phyloP scores from a whole-genome alignment of 1,140 invertebrate species.

The Scaptodrosophila lebanonensis region DNA sequence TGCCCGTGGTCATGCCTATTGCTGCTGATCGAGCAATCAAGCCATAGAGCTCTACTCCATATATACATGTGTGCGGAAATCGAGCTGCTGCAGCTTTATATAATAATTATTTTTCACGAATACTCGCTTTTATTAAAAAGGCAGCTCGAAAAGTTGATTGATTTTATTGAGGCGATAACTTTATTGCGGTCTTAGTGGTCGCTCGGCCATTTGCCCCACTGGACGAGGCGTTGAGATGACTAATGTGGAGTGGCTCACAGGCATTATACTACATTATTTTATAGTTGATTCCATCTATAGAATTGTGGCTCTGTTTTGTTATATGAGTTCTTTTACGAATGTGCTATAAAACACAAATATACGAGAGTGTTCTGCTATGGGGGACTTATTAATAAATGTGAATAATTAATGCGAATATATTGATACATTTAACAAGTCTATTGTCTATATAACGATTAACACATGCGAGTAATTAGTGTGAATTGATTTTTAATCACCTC shows the following conservation, averaged over 20 bases:
- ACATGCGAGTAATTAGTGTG: no score
- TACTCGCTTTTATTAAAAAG: constrained; percentile 23
- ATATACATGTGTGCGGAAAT: constrained; percentile 55
- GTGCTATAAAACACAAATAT: no score
- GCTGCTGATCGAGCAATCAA: constrained; percentile 17
- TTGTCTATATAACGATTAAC: no score
- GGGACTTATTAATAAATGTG: constrained; percentile 12
- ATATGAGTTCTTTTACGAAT: constrained; percentile 21
- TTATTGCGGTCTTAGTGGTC: constrained; percentile 45
- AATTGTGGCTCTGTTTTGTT: no score
- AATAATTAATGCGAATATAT: constrained; percentile 7
- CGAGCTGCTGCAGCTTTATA: constrained; percentile 56
- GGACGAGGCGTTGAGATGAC: constrained; percentile 47
- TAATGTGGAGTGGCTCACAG: constrained; percentile 50
- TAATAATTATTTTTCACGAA: constrained; percentile 40
- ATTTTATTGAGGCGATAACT: constrained; percentile 72
- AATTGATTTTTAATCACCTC: no score
- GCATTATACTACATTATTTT: no score
- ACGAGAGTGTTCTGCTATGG: no score
- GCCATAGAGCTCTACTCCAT: no score
- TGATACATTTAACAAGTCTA: background rate
- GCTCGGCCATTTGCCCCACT: background rate
- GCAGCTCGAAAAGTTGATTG: constrained; percentile 50
- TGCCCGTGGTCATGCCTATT: constrained; percentile 30
- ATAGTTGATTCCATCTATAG: no score